Base-by-base conservation (phyloP, 2,113 vertebrate species). In the Paedocypris sp. region DNA sequence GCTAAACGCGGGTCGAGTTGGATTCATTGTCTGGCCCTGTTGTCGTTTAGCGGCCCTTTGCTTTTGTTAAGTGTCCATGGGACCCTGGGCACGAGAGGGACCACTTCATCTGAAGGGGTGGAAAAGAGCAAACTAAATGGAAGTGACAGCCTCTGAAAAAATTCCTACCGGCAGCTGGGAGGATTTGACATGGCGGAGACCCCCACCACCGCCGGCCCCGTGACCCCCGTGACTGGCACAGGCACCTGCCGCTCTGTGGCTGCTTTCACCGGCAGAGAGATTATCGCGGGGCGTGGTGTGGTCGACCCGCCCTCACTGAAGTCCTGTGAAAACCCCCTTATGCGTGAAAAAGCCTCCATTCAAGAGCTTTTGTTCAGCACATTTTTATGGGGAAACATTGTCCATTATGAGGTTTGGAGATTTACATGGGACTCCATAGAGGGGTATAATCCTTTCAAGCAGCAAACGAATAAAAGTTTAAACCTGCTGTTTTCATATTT, bases 381-480 rank as follows among this genome's bases (percentile, higher is more conserved):
- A 78, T 84, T 91, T 91, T 92, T 90, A 92, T 90, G 86, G 87
- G 84, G 70, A 81, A 82, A 83, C 88, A 86, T 84, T 78, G 86
- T 85, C 83, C 88, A 84, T 90, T 87, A 92, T 90, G 88, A 93
- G 88, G 87, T 91, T 82, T 80, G 79, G 73, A 82, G 85, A 86
- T 87, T 87, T 87, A 82, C 87, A 87, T 68, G 83, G 87, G 69
- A 92, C 88, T 91, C 89, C 73, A 90, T 92, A 85, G 89, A 91
- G 75, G 76, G 70, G 76, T 74, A 72, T 88, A 89, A 88, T 85
- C 87, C 83, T 82, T 86, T 90, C 87, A 85, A 80, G 77, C 73
- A 77, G 77, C 78, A 74, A 86, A 84, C 79, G 77, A 85, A 85
- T 83, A 79, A 85, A 85, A 82, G 83, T 79, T 81, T 83, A 83